Conservation (phyloP, 2,888 invertebrate genomes). For the Norana najaformis region DNA sequence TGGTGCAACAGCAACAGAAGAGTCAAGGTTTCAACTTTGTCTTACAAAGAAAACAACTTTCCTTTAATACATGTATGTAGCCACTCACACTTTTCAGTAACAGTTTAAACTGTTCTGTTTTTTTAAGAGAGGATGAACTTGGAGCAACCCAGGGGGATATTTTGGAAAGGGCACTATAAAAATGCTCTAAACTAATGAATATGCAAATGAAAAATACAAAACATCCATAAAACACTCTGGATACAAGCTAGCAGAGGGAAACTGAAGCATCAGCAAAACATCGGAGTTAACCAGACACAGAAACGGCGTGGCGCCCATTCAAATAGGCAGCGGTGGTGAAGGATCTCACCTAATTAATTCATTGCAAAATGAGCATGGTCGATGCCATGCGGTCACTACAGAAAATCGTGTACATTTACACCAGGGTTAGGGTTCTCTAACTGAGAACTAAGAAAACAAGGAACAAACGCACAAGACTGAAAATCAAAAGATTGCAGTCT, state of each 20-base stretch:
- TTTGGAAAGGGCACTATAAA: not conserved
- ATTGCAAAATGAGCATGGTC: too few relatives aligned
- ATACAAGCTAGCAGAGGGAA: not conserved
- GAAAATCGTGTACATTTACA: too few relatives aligned
- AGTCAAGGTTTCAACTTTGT: not conserved
- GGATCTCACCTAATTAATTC: too few relatives aligned
- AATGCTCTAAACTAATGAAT: not conserved
- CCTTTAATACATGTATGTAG: not conserved
- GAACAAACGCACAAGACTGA: not conserved
- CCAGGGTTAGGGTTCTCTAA: too few relatives aligned
- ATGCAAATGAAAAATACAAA: not conserved
- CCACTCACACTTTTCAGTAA: not conserved
- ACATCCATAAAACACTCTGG: not conserved
- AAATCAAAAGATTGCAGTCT: not conserved
- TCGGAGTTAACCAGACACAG: too few relatives aligned
- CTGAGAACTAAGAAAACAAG: not conserved
- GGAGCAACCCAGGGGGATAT: not conserved
- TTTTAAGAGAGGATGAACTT: too few relatives aligned
- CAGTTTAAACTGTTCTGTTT: not conserved
- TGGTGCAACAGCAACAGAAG: not conserved
- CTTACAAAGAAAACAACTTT: not conserved
- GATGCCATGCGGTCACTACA: too few relatives aligned
- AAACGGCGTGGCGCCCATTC: too few relatives aligned
- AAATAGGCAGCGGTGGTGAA: too few relatives aligned
- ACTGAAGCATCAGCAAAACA: not conserved